Percentiles rank a stretch among this genome's conserved stretches.
Conservation (phyloP, 2,113 vertebrate genomes). For the Corythoichthys intestinalis region DNA sequence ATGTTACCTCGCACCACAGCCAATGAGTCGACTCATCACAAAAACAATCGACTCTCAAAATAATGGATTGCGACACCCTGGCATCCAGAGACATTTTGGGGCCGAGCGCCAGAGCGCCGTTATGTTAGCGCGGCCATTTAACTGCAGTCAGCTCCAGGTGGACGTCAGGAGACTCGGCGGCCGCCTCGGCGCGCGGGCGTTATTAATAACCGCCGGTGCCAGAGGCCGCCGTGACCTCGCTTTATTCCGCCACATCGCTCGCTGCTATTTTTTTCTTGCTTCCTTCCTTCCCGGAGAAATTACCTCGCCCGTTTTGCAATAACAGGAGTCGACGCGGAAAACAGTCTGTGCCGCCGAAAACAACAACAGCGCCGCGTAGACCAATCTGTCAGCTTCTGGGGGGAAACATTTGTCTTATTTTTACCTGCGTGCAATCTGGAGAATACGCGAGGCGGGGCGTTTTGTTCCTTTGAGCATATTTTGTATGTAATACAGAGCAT, state of each 20-base stretch:
- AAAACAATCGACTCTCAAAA: too few species aligned
- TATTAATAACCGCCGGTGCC: conserved; percentile 65
- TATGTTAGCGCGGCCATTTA: conserved; percentile 20
- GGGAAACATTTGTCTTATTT: background rate
- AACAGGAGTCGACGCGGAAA: conserved; percentile 1
- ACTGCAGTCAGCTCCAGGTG: conserved; percentile 30
- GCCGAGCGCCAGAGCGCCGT: background rate
- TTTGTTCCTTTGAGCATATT: background rate
- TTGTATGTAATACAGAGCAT: background rate
- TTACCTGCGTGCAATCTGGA: background rate
- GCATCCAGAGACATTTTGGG: too few species aligned
- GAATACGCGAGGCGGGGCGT: too few species aligned
- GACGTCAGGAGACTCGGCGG: conserved; percentile 22
- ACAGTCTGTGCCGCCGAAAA: conserved; percentile 1
- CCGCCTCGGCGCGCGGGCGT: conserved; percentile 24
- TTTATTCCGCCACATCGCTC: conserved; percentile 30
- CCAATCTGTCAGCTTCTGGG: background rate
- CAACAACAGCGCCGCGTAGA: background rate
- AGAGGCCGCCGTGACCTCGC: conserved; percentile 52
- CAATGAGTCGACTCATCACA: too few species aligned
- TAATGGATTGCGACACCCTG: too few species aligned
- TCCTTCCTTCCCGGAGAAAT: conserved; percentile 25
- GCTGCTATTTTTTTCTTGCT: conserved; percentile 16
- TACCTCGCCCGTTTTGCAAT: conserved; percentile 36
- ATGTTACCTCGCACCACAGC: too few species aligned